Conservation (phyloP, 2,113 vertebrate species). For the Scomber japonicus region DNA sequence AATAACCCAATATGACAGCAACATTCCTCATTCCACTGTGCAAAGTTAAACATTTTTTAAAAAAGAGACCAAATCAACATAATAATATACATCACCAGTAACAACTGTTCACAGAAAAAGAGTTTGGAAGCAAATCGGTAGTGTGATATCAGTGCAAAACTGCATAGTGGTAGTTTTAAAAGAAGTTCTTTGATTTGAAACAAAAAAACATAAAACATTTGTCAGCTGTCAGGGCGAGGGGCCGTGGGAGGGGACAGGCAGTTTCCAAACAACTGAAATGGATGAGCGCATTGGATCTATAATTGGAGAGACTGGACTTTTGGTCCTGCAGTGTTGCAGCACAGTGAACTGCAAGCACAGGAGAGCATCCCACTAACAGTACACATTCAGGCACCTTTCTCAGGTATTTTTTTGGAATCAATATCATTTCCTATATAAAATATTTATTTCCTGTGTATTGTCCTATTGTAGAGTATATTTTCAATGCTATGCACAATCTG, state of each 20-base stretch:
- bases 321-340: conserved; percentile 32
- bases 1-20: neutral
- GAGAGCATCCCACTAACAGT: neutral
- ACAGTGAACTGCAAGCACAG: conserved; percentile 11
- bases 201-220: conserved; percentile 54
- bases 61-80: neutral
- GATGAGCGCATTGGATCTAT: conserved; percentile 37
- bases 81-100: neutral
- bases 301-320: conserved; percentile 45
- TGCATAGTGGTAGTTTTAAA: conserved; percentile 32
- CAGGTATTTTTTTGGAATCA: neutral
- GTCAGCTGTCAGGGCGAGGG: conserved; percentile 47
- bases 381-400: neutral
- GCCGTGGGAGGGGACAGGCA: conserved; percentile 25
- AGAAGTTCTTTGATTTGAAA: conserved; percentile 45
- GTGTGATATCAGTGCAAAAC: conserved; percentile 8
- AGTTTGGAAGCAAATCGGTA: neutral
- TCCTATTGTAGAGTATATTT: neutral
- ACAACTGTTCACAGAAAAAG: neutral
- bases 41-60: conserved; percentile 7
- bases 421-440: neutral
- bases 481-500: neutral
- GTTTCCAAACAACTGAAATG: conserved; percentile 51
- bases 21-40: neutral
- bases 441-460: neutral